Conservation (phyloP, 2,888 invertebrate species). For the Dicroscelio sp. region DNA sequence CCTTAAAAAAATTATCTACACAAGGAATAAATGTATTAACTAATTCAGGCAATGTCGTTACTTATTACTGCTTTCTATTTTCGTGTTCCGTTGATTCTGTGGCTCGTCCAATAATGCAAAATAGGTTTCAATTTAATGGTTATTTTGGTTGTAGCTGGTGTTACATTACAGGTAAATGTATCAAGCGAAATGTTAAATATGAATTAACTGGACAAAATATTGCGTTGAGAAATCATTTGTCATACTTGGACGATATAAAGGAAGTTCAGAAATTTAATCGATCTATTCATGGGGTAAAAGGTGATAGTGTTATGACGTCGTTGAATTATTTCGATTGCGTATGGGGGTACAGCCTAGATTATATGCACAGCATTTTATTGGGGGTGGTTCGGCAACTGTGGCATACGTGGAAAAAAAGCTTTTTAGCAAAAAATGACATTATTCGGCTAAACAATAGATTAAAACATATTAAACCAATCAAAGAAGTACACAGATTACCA, state of each 20-base stretch:
- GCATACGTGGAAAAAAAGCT: constrained; percentile 57
- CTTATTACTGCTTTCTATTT: constrained; percentile 41
- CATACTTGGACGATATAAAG: constrained; percentile 53
- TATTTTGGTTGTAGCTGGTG: constrained; percentile 76
- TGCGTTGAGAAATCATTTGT: constrained; percentile 43
- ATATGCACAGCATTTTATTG: constrained; percentile 73
- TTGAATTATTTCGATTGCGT: constrained; percentile 72
- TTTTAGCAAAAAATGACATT: not conserved
- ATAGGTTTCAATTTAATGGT: constrained; percentile 42
- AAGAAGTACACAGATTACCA: not conserved
- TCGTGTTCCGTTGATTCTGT: constrained; percentile 63
- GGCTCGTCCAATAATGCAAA: constrained; percentile 53
- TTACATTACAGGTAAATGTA: constrained; percentile 55
- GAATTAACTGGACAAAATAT: constrained; percentile 32
- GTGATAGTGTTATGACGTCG: constrained; percentile 37
- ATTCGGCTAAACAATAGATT: not conserved
- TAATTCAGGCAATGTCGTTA: not conserved
- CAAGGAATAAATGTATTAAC: constrained; percentile 23
- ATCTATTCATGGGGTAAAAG: constrained; percentile 64
- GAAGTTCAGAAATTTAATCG: constrained; percentile 19
- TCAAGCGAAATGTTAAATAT: constrained; percentile 47
- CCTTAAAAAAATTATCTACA: constrained; percentile 22
- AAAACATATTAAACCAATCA: constrained; percentile 9
- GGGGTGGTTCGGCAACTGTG: constrained; percentile 68
- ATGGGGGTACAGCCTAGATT: constrained; percentile 67